These are phyloP conservation scores for Microctenopoma steveboyesi DNA, from an alignment of 2,797 vertebrate genomes.

Conservation along the genomic window DNA sequence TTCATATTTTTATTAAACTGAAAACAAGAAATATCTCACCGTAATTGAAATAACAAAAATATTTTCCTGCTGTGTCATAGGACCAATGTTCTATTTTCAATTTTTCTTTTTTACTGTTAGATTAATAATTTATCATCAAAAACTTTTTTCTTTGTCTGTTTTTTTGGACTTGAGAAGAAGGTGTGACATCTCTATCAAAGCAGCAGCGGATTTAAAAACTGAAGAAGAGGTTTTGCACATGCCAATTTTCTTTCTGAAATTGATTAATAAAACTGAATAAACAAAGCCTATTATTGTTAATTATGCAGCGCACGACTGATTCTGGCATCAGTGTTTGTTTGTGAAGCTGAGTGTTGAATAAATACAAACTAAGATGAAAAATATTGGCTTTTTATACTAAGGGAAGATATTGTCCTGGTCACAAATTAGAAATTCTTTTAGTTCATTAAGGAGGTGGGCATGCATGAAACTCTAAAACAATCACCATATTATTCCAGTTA, in stretches of 20 bases:
- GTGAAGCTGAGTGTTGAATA: background rate
- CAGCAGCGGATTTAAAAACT: conserved; percentile 20
- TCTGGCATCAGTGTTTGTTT: background rate
- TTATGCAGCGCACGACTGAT: background rate
- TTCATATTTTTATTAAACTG: background rate
- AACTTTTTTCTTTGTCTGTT: conserved; percentile 13
- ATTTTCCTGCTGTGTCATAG: too few species aligned
- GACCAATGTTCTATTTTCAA: background rate
- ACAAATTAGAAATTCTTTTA: conserved; percentile 12
- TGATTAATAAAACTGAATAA: background rate
- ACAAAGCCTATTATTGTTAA: background rate
- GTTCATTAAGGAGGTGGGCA: background rate
- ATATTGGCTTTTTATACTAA: background rate
- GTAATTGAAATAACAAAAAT: background rate
- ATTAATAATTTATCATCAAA: background rate
- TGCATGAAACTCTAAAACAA: too few species aligned
- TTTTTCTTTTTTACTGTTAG: background rate
- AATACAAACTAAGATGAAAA: conserved; percentile 1
- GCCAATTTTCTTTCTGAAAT: conserved; percentile 1
- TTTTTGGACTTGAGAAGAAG: background rate
- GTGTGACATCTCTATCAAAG: conserved; percentile 7
- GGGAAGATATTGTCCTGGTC: background rate
- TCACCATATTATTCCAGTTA: background rate
- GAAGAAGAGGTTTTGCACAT: conserved; percentile 18
- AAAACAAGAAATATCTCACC: too few species aligned